Base-by-base conservation (phyloP, 64 coral and sea anemone genomes). In the Stylophora pistillata region DNA sequence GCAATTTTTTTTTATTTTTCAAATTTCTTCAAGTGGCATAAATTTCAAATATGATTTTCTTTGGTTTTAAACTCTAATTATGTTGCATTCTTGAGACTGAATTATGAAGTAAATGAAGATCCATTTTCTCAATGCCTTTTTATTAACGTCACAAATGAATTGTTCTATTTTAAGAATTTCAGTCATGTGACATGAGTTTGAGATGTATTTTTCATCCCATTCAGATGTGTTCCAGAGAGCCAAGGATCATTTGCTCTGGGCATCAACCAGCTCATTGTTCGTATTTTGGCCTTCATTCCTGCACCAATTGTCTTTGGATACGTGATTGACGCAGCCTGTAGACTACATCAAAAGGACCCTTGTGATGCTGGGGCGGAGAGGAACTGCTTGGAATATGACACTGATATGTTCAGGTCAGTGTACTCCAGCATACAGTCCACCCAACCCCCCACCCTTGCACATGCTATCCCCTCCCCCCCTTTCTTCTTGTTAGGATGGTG, bases 211-310 rank as follows among this genome's bases (percentile, higher is more conserved):
- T 53, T 69, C 5, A 16, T 75, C 10, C 41, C 21, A 37, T 58
- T 57, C n/a, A 99, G 97, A 54, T 99, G 97, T 85, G 87, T 99
- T 68, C 93, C 97, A 33, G 97, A 95, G 55, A 99, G 97, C 58
- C 89, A 99, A 78, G 97, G 97, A 7, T 99, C 97, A 0, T 99
- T 99, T 85, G 97, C 89, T 37, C 78, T 99, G 47, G 97, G 97
- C 25, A 92, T 99, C 18, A 88, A 95, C 15, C 97, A 99, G 56
- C 73, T 95, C 0, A 93, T 99, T 59, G 86, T 89, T 10, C 86
- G 93, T 17, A 85, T 99, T 78, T 69, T 99, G 15, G 97, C 87
- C 3, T 99, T 99, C 61, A 99, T 99, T 78, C 97, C 97, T 53
- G 87, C 79, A 58, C 97, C 97, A 33, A 88, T 95, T 29, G 53